Evolutionary conservation across 1,140 invertebrate genomes (phyloP), one percentile per base, ranked within the genome.

Genomic region (Drosophila navojoa): DNA sequence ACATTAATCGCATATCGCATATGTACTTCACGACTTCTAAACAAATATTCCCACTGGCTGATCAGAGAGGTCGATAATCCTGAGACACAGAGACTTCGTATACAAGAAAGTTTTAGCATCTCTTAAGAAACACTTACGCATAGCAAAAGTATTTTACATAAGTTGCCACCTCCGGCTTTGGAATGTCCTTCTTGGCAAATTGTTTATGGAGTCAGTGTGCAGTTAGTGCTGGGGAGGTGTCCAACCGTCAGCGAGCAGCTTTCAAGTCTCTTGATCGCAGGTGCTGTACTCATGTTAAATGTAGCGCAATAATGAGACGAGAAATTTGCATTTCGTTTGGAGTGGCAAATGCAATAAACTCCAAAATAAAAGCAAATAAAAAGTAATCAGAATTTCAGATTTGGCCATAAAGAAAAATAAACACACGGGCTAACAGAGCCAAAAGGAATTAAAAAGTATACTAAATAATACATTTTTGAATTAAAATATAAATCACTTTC

Each of bases 401-500:
- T 79, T 69, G 42, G 40, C 49, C 62, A 69, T 74, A 70, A 74
- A 61, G 35, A 25, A 77, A 77, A 73, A 53, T 45, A 77, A 77
- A 77, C 58, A 63, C 59, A 66, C 47, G 53, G 42, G 59, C 59
- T 55, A 63, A 45, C 45, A 63, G 50, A 19, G 62, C 44, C 42
- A 81, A 85, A 73, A 79, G 76, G 62, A 82, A 90, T 91, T 90
- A 91, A 90, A 90, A 90, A 91, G 73, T 86, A 89, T 74, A 69
- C 76, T 90, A 91, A 91, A 91, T 91, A 91, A 91, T 91, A 91
- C 84, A 91, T 91, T 91, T 89, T 91, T 75, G 89, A 81, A 91
- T 91, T 91, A 90, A 90, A 91, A 90, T 85, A 91, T 91, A 91
- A 91, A 91, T 91, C 89, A 91, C 90, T 90, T 90, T 91, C 84